Percentiles rank a stretch among this genome's conserved stretches.
phyloP scores from a whole-genome alignment of 2,797 vertebrate species.

The Enteromius radiatus region DNA sequence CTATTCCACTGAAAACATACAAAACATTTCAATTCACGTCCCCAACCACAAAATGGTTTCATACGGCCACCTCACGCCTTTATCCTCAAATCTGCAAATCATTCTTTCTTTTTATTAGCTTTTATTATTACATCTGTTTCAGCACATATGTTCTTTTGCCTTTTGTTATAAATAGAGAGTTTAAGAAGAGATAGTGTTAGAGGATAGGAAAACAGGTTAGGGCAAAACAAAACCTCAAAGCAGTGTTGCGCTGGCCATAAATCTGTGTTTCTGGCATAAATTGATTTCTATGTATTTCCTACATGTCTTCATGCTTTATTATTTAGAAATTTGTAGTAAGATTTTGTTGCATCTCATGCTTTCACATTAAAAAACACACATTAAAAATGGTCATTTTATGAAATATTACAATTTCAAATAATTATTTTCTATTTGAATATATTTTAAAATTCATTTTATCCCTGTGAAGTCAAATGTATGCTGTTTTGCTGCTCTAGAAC shows the following conservation, averaged over 20 bases:
- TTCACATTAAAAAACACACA: background rate
- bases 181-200: background rate
- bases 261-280: background rate
- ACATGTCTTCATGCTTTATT: background rate
- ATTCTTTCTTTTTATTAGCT: background rate
- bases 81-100: background rate
- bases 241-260: background rate
- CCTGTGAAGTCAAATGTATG: background rate
- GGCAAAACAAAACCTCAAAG: background rate
- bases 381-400: background rate
- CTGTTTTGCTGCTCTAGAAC: background rate
- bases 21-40: constrained; percentile 8
- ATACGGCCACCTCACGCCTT: background rate
- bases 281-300: background rate
- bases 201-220: background rate
- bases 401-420: background rate
- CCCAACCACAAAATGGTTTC: background rate
- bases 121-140: background rate
- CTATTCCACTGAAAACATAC: constrained; percentile 32
- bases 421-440: background rate
- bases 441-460: background rate
- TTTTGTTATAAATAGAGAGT: background rate
- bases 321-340: background rate
- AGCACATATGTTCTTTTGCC: background rate
- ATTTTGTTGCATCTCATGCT: background rate